Conservation (phyloP, 2,797 vertebrate species). For the Craterocephalus amniculus region DNA sequence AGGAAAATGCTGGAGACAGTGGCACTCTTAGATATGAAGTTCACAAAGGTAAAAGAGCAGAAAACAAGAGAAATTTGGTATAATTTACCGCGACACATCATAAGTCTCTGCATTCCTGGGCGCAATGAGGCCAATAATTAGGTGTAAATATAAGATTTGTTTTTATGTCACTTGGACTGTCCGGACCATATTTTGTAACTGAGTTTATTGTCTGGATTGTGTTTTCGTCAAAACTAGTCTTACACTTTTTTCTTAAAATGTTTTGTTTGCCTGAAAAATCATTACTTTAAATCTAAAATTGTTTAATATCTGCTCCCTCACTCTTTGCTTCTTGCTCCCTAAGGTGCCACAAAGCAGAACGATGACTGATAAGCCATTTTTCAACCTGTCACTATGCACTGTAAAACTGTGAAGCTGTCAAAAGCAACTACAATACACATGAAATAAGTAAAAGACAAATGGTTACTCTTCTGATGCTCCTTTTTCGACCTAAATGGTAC, state of each 20-base stretch:
- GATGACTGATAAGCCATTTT: neutral
- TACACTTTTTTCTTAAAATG: neutral
- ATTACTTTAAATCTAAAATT: too few relatives aligned
- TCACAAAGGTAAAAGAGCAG: too few relatives aligned
- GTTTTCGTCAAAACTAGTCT: neutral
- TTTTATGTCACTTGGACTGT: neutral
- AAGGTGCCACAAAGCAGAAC: neutral
- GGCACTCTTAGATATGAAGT: neutral
- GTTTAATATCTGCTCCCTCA: neutral
- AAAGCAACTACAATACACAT: neutral
- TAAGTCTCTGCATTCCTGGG: too few relatives aligned
- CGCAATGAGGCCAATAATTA: neutral
- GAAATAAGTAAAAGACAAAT: neutral
- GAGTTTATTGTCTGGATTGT: neutral
- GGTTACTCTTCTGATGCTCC: neutral
- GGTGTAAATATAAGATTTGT: neutral
- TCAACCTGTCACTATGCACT: neutral
- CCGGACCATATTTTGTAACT: neutral
- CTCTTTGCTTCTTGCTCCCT: neutral
- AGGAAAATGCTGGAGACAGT: neutral
- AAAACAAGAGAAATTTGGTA: neutral
- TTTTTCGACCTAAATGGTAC: too few relatives aligned
- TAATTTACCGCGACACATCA: neutral
- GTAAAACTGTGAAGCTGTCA: neutral
- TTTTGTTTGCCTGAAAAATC: neutral